phyloP scores from a whole-genome alignment of 2,888 invertebrate species.

The Leptopilina myrica region DNA sequence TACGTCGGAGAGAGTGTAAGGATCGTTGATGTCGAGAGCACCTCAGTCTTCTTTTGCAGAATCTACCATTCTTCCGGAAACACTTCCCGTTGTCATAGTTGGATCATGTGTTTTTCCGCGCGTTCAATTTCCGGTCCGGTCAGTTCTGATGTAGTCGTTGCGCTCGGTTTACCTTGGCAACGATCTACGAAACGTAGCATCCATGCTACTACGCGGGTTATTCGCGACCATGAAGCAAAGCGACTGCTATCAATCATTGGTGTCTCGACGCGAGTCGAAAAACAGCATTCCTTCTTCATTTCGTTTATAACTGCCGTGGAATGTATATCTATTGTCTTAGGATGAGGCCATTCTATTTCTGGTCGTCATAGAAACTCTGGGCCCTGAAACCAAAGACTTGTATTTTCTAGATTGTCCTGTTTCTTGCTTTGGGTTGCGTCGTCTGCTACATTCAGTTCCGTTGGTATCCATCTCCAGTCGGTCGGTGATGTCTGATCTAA shows the following conservation, averaged over 20 bases:
- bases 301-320: neutral
- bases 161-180: neutral
- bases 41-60: too few species aligned
- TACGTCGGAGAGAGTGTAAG: too few species aligned
- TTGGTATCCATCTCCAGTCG: constrained; percentile 54
- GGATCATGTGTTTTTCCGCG: neutral
- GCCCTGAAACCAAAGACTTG: constrained; percentile 35
- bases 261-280: neutral
- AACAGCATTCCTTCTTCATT: neutral
- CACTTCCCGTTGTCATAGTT: constrained; percentile 14
- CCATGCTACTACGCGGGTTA: constrained; percentile 23
- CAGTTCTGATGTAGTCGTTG: neutral
- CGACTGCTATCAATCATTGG: neutral
- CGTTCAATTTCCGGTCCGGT: neutral
- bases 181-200: neutral
- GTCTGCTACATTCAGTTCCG: constrained; percentile 55
- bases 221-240: constrained; percentile 27
- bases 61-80: too few species aligned
- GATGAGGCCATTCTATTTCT: neutral
- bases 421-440: constrained; percentile 42
- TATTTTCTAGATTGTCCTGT: neutral
- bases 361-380: constrained; percentile 8
- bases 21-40: too few species aligned
- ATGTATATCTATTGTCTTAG: neutral
- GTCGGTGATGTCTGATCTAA: constrained; percentile 44